These are phyloP conservation scores for Hypsopygia costalis DNA, from an alignment of 2,888 invertebrate species.

Conservation along the genomic window DNA sequence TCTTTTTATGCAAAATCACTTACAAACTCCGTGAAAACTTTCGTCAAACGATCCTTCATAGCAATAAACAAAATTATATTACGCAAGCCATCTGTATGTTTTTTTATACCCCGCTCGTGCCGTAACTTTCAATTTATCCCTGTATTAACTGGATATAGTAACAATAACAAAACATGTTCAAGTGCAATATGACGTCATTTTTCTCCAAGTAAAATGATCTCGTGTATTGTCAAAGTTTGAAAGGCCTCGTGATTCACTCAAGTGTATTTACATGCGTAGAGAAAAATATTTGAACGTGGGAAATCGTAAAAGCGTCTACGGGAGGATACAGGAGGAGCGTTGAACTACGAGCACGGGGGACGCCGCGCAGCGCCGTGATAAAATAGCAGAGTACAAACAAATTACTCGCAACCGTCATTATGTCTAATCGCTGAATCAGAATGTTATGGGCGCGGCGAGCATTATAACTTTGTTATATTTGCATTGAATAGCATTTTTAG, in stretches of 20 bases:
- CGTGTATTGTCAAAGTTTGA: constrained; percentile 51
- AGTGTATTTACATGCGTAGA: constrained; percentile 48
- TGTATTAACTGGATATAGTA: constrained; percentile 30
- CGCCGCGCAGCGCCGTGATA: constrained; percentile 7
- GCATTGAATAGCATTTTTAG: constrained; percentile 15
- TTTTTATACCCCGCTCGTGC: constrained; percentile 29
- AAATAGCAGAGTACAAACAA: constrained; percentile 29
- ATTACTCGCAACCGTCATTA: constrained; percentile 24
- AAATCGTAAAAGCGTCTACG: constrained; percentile 34
- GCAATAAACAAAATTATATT: constrained; percentile 23
- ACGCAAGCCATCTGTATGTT: constrained; percentile 20
- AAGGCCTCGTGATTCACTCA: constrained; percentile 44
- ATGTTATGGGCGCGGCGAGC: constrained; percentile 16
- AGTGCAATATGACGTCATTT: constrained; percentile 50
- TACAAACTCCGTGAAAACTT: constrained; percentile 16
- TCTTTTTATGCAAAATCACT: constrained; percentile 18
- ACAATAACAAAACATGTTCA: constrained; percentile 38
- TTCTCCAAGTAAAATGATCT: constrained; percentile 53
- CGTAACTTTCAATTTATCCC: constrained; percentile 40
- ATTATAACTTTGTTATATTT: constrained; percentile 22
- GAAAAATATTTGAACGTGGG: constrained; percentile 42
- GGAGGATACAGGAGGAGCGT: constrained; percentile 23
- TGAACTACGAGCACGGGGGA: constrained; percentile 27
- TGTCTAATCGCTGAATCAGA: constrained; percentile 26
- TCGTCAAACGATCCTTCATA: constrained; percentile 20